Evolutionary conservation across 2,888 invertebrate species (phyloP).

Genomic region (Dicyrtomina minuta): DNA sequence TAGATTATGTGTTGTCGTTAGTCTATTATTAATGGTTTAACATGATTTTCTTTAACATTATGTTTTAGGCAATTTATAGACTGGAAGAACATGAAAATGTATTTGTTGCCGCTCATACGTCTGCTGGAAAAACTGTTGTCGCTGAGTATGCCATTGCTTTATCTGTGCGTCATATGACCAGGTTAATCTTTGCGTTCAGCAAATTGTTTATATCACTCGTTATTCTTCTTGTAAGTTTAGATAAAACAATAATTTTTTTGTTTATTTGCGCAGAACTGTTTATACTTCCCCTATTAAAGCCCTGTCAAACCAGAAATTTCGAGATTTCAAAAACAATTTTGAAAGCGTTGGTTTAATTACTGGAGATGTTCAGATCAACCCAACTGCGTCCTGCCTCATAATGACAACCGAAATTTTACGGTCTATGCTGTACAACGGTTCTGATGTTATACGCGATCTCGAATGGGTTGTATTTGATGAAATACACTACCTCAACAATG

Average conservation of each 20-base stretch:
- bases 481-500: constrained; percentile 97
- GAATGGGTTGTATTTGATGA: constrained; percentile 99
- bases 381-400: constrained; percentile 89
- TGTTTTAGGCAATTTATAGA: constrained; percentile 74
- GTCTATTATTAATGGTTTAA: background rate
- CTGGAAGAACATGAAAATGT: constrained; percentile 92
- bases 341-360: constrained; percentile 91
- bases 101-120: constrained; percentile 98
- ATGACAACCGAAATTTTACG: constrained; percentile 99
- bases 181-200: constrained; percentile 60
- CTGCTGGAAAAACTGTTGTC: constrained; percentile 97
- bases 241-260: no score
- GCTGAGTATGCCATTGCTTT: constrained; percentile 99
- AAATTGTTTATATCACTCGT: no score
- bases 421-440: constrained; percentile 92
- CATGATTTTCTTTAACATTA: background rate
- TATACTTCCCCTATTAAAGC: constrained; percentile 99
- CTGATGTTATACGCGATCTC: constrained; percentile 90
- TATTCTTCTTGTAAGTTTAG: no score
- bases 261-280: constrained; percentile 77
- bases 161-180: constrained; percentile 86
- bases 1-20: no score
- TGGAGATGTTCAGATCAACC: constrained; percentile 93
- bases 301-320: constrained; percentile 96
- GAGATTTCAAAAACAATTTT: constrained; percentile 91